phyloP scores from a whole-genome alignment of 2,113 vertebrate genomes.

The Spheniscus mendiculus region DNA sequence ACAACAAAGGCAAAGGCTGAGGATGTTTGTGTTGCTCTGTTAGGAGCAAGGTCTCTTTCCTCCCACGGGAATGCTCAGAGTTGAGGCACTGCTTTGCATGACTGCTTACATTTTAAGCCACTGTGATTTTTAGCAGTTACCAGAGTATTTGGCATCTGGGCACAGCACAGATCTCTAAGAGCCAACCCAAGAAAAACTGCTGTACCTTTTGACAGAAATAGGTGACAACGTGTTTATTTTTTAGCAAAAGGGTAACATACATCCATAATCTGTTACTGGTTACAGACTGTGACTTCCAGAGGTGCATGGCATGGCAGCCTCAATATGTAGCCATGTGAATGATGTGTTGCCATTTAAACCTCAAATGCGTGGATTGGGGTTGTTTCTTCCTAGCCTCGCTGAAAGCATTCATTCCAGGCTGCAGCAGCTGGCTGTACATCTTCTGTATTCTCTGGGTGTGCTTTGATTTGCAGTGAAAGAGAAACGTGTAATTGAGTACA shows the following conservation, averaged over 20 bases:
- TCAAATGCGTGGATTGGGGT: rapidly evolving
- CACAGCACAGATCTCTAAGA: background rate
- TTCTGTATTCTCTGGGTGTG: background rate
- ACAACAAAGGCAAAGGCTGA: background rate
- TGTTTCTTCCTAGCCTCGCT: background rate
- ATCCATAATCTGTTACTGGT: background rate
- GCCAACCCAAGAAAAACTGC: background rate
- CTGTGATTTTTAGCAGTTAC: background rate
- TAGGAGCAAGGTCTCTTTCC: background rate
- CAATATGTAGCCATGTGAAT: background rate
- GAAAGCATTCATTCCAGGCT: background rate
- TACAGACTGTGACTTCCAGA: background rate
- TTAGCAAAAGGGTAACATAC: background rate
- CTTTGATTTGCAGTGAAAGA: background rate
- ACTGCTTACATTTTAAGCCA: background rate
- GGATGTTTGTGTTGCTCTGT: background rate
- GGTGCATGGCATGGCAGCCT: background rate
- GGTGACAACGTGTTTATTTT: rapidly evolving
- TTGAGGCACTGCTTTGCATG: background rate
- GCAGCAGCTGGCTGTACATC: background rate
- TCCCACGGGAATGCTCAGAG: background rate
- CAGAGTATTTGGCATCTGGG: background rate
- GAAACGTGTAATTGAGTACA: background rate
- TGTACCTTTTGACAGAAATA: background rate
- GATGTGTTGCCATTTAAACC: background rate